Base-by-base conservation (phyloP, 2,888 invertebrate species). In the Azorinus chamasolen region DNA sequence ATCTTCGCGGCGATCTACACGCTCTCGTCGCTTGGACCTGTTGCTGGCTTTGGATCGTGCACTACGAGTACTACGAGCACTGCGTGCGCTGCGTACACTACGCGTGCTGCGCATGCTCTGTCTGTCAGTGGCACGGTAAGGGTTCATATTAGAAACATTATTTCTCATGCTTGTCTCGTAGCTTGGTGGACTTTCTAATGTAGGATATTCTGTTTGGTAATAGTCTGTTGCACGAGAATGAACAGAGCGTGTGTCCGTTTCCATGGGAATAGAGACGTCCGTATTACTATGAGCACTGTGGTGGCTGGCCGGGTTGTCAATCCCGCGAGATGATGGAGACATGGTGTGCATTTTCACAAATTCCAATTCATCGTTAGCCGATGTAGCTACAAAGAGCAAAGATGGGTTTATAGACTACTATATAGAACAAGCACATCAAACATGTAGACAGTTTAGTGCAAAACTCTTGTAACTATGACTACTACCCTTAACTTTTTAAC, bases 281-380 rank as follows among this genome's bases (percentile, higher is more conserved):
- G 77, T 73, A 16, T 73, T 75, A 27, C 64, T 75, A 63, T 83
- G 80, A 53, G 82, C 79, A 20, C 50, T 54, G 43, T 68, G 74
- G 16, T 77, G 59, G 14, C 41, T 22, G 20, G 14, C 24, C 16
- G 14, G 45, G 37, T 62, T 41, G 43, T 68, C 57, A 25, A 20
- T 50, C 1, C 66, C 54, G 12, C 45, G 41, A 18, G 51, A 55
- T 25, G 65, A 66, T 57, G 63, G 39, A 8, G 69, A 83, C 48
- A 75, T 69, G 32, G 82, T 88, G 48, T 91, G 87, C 90, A 92
- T 92, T 83, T 92, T 92, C 24, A 92, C 90, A 88, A 92, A 92
- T 78, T 92, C 92, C 37, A 92, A 80, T 71, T 91, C 92, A 84
- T 92, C 91, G 83, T 91, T 91, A 37, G 91, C 92, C 53, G 90